Evolutionary conservation across 2,888 invertebrate genomes (phyloP), one percentile per base, ranked within the genome.

Genomic region (Aelia acuminata): DNA sequence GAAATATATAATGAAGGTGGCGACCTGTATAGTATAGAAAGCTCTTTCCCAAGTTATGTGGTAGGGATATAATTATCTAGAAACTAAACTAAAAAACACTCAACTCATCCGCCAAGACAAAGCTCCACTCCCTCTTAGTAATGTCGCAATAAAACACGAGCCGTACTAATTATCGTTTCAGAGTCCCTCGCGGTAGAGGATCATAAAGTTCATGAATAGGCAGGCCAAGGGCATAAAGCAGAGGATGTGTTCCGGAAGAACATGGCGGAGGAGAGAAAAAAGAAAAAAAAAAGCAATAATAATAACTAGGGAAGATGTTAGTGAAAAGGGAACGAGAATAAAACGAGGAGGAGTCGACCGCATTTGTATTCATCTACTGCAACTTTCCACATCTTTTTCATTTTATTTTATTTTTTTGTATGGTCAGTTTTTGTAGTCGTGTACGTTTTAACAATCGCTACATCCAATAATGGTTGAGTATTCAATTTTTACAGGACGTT

Each of bases 381-480:
- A 43, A n/a, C 80, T 43, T 80, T 39, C 1, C 2, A 75, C 75
- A 35, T 75, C 39, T 43, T 22, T 39, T 39, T 80, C 20, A 8
- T 80, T 80, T 70, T 80, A 39, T 10, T 80, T 80, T n/a, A n/a
- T n/a, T n/a, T n/a, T n/a, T n/a, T 22, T 80, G 22, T 47, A 80
- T 80, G 43, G 43, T n/a, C 22, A 80, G 80, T 47, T 43, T 80
- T 80, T 10, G 18, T n/a, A n/a, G 80, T 43, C 43, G 47, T 47
- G 13, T 43, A 43, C 22, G 3, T 75, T 75, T 22, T 13, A 80
- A 22, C n/a, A 80, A 8, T 10, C 43, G 18, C 7, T 35, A 1
- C 43, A 43, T 43, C 39, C 39, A 10, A 10, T 22, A 3, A 22
- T 20, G 39, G 13, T 80, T 39, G 5, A 80, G 5, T 20, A 70